Percentiles rank a stretch among this genome's conserved stretches.
These are phyloP conservation scores for Microctonus hyperodae DNA, from an alignment of 2,888 invertebrate species.

Conservation along the genomic window DNA sequence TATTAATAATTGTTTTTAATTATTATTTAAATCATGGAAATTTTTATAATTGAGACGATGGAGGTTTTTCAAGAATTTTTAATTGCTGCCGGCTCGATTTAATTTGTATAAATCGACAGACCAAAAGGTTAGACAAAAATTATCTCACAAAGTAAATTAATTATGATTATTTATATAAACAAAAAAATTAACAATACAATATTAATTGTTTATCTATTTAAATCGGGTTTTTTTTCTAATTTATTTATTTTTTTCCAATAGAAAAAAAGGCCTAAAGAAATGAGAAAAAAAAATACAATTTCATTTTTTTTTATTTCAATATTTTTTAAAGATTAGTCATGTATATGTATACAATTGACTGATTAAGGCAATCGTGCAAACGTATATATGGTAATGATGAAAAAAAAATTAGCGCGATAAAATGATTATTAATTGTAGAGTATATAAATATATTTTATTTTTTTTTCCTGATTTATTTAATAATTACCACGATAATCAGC, in stretches of 20 bases:
- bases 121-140: background rate
- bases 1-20: background rate
- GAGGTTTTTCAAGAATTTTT: background rate
- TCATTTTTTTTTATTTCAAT: background rate
- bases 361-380: background rate
- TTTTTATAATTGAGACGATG: background rate
- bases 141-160: background rate
- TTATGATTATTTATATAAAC: no score
- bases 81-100: background rate
- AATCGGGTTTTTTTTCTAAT: conserved; percentile 16
- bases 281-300: conserved; percentile 6
- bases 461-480: background rate
- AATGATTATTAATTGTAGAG: background rate
- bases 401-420: background rate
- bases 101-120: background rate
- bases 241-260: background rate
- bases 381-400: background rate
- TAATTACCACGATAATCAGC: background rate
- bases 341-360: background rate
- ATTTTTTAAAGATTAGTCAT: background rate
- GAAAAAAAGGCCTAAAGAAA: background rate
- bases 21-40: background rate
- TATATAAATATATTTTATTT: no score
- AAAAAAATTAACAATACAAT: no score
- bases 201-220: no score